Conservation (phyloP, 2,888 invertebrate genomes). For the Lingula anatina region DNA sequence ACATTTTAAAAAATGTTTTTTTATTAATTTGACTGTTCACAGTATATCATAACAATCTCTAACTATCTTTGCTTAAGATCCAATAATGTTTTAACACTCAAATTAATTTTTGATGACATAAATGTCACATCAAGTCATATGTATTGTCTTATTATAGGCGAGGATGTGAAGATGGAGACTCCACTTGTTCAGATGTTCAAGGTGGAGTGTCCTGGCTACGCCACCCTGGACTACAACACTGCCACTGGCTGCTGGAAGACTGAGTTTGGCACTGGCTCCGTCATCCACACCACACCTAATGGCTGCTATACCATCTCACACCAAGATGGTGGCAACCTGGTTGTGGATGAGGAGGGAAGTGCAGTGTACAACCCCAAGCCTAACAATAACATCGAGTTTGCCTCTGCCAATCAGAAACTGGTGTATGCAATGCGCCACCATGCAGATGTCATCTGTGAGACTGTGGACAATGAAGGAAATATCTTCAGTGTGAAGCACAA, state of each 20-base stretch:
- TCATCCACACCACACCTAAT: slow-evolving; percentile 40
- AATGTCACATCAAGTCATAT: no score
- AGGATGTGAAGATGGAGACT: no score
- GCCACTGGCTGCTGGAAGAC: slow-evolving; percentile 42
- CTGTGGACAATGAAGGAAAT: slow-evolving; percentile 44
- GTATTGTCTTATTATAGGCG: no score
- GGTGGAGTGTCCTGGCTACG: slow-evolving; percentile 50
- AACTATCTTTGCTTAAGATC: no score
- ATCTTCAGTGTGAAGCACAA: slow-evolving; percentile 42
- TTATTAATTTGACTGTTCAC: no score
- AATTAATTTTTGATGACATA: no score
- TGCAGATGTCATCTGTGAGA: slow-evolving; percentile 39
- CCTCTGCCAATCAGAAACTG: slow-evolving; percentile 24
- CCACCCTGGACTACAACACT: slow-evolving; percentile 48
- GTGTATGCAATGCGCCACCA: slow-evolving; percentile 42
- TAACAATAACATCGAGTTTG: slow-evolving; percentile 27
- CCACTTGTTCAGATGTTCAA: slow-evolving; percentile 39
- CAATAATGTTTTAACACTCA: no score
- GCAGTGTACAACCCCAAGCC: slow-evolving; percentile 33
- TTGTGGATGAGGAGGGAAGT: slow-evolving; percentile 33
- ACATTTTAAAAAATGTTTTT: no score
- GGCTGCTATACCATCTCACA: slow-evolving; percentile 45
- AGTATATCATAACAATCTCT: no score
- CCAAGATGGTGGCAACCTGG: slow-evolving; percentile 36
- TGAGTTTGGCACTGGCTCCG: slow-evolving; percentile 45